phyloP scores from a whole-genome alignment of 1,140 invertebrate species.

The Drosophila santomea region DNA sequence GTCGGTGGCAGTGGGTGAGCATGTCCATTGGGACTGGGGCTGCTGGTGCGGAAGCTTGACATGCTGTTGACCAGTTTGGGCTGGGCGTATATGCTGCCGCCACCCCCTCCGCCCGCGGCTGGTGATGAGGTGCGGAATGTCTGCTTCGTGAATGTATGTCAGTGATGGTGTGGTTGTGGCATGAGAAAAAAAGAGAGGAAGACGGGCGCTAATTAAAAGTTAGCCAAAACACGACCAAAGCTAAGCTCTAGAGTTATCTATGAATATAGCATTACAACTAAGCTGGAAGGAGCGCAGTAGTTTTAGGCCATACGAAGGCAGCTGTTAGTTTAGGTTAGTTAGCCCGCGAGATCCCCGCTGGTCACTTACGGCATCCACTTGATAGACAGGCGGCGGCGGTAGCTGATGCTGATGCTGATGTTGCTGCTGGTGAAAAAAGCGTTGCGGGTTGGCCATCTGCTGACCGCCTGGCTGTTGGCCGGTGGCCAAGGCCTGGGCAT shows the following conservation, averaged over 20 bases:
- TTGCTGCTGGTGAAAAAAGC: constrained; percentile 42
- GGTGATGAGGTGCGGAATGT: constrained; percentile 83
- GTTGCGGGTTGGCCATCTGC: constrained; percentile 40
- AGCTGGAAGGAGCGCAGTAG: constrained; percentile 29
- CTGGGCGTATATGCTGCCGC: constrained; percentile 80
- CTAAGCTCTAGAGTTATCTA: constrained; percentile 28
- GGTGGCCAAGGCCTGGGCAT: constrained; percentile 49
- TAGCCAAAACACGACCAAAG: constrained; percentile 32
- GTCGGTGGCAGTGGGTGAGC: constrained; percentile 76
- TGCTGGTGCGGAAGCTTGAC: constrained; percentile 82
- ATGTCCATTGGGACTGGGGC: constrained; percentile 75
- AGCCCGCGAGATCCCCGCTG: constrained; percentile 13
- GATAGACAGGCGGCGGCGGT: constrained; percentile 57
- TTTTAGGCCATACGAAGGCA: constrained; percentile 26
- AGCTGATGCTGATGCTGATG: constrained; percentile 43
- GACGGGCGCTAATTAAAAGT: constrained; percentile 55
- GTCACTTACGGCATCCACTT: constrained; percentile 78
- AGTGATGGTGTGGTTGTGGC: constrained; percentile 6
- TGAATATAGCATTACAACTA: constrained; percentile 53
- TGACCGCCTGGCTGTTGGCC: constrained; percentile 41
- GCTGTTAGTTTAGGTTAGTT: constrained; percentile 61
- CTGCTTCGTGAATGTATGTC: constrained; percentile 43
- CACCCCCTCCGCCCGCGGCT: constrained; percentile 45
- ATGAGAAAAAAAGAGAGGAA: constrained; percentile 38
- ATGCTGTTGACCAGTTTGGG: constrained; percentile 81